Evolutionary conservation across 2,113 vertebrate species (phyloP).

Genomic region (Labeo catla): DNA sequence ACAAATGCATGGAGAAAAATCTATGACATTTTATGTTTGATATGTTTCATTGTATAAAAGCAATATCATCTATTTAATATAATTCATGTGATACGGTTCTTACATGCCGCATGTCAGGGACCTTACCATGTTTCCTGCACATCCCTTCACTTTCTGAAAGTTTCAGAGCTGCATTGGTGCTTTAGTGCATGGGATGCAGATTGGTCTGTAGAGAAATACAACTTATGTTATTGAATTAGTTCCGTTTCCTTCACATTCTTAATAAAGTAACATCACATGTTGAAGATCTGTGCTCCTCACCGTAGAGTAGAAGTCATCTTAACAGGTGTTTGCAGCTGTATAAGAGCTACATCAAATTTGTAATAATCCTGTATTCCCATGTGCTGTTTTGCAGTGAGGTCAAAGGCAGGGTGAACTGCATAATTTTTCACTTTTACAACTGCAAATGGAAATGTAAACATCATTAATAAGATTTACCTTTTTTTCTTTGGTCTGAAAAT

Average conservation of each 20-base stretch:
- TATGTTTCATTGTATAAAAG: no score
- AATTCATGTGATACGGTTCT: not conserved
- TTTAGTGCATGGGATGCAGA: constrained; percentile 78
- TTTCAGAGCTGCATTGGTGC: constrained; percentile 68
- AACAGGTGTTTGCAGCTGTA: constrained; percentile 59
- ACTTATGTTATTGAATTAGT: not conserved
- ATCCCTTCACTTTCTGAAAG: constrained; percentile 49
- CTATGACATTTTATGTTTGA: not conserved
- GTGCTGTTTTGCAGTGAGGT: not conserved
- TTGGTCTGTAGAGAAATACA: constrained; percentile 64
- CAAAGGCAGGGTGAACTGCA: constrained; percentile 52
- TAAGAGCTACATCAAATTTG: constrained; percentile 76
- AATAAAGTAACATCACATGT: not conserved
- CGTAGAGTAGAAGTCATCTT: constrained; percentile 14
- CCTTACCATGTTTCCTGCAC: constrained; percentile 71
- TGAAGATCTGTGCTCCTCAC: constrained; percentile 26
- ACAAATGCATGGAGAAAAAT: constrained; percentile 34
- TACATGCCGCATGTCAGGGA: not conserved
- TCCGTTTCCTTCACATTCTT: not conserved
- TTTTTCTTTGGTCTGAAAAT: not conserved
- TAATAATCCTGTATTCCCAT: constrained; percentile 68
- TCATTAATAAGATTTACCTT: not conserved
- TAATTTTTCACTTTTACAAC: not conserved
- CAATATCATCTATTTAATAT: no score
- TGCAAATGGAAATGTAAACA: constrained; percentile 36